Base-by-base conservation (phyloP, 2,888 invertebrate genomes). In the Synergus japonicus region DNA sequence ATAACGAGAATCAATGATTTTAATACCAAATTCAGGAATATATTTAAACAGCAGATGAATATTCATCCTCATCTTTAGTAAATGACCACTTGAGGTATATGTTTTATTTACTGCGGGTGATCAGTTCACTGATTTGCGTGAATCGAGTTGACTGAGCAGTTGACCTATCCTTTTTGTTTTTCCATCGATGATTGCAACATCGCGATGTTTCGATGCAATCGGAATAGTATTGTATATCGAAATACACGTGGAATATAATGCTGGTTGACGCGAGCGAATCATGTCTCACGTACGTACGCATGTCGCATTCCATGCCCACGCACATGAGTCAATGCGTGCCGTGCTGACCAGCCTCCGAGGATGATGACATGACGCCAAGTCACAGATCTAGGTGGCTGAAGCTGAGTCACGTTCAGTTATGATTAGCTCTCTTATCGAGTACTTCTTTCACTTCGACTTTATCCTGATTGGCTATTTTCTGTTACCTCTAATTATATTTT, bases 251-350 rank as follows among this genome's bases (percentile, higher is more conserved):
- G 54, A 73, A 67, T 67, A 73, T 73, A 73, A 73, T 73, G 29
- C 49, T 73, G 69, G 69, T 73, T 73, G 29, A 54, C 37, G 69
- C 54, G 73, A 60, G 66, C 60, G 67, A 69, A 73, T 81, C 82
- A 82, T 79, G 77, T 77, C 76, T 76, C 64, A 77, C 60, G 60
- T 79, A 83, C 83, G 77, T 83, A 87, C 85, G 86, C 83, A 84
- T 83, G 82, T 85, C 82, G 88, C 87, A 90, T 89, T 87, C 87
- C 87, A 69, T 86, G 87, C 90, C 89, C 90, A 90, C 89, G 90
- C 90, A 86, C 87, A 85, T 90, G 91, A 91, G 88, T 90, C 90
- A 91, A 90, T 88, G 86, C 88, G 86, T 88, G 87, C 85, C 86
- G 81, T 41, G 54, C 54, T 41, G 69, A 66, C 49, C 37, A 66